Base-by-base conservation (phyloP, 2,888 invertebrate genomes). In the Schizaphis graminum region DNA sequence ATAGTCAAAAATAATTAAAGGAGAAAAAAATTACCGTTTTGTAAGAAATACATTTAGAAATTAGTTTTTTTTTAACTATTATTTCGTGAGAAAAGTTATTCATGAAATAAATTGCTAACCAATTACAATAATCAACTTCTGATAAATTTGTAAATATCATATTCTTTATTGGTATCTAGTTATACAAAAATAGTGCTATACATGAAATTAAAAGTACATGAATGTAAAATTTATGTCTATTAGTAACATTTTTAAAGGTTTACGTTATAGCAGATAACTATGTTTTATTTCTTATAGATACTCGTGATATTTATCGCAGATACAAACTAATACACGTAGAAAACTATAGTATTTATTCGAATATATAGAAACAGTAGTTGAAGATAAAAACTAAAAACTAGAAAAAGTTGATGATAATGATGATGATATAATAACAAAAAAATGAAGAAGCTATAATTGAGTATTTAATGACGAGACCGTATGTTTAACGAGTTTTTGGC, bases 381-480 rank as follows among this genome's bases (percentile, higher is more conserved):
- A 35, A 77, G 77, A 35, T 77, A 35, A 77, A 77, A 77, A 77
- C 77, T 8, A 8, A 53, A 87, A 87, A 53, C n/a, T 21, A n/a
- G n/a, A 87, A 87, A 77, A 77, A 35, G 77, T 24, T 77, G 24
- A 90, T 67, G 84, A 84, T 84, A 28, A 91, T 41, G 84, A 84
- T 21, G 53, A 84, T 84, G 77, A 91, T 84, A 56, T 47, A 77
- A 90, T 90, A 90, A 47, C 49, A 91, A 41, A 57, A 91, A 84
- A 86, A 53, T 91, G 91, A 84, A 91, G 91, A 91, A 85, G 86
- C 91, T 89, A 86, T 91, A 92, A 92, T 92, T 92, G 86, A 57
- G 35, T 57, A 92, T 86, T 61, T 86, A 92, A 92, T 61, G 92
- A 92, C 61, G 56, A n/a, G 47, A 67, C 57, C 24, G 86, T 21